Percentiles rank a stretch among this genome's conserved stretches.
These are phyloP conservation scores for Glaucopsyche alexis DNA, from an alignment of 2,888 invertebrate species.

Conservation along the genomic window DNA sequence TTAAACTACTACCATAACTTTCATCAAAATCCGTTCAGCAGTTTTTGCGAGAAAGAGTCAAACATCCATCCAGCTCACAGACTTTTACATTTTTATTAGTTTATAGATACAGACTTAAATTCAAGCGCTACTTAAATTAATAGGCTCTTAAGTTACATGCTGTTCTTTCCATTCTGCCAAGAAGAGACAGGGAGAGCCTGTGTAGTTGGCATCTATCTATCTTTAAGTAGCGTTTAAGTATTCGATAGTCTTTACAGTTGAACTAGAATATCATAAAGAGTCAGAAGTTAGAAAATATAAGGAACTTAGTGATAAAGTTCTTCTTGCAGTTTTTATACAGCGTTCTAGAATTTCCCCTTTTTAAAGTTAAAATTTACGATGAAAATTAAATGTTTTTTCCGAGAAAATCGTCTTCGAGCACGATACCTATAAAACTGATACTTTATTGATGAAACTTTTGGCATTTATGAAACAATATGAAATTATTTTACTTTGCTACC, in stretches of 20 bases:
- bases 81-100: no score
- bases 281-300: not conserved
- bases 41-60: no score
- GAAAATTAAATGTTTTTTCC: not conserved
- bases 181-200: no score
- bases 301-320: not conserved
- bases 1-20: no score
- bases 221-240: not conserved
- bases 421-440: not conserved
- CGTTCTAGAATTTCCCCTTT: not conserved
- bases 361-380: not conserved
- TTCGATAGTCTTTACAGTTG: not conserved
- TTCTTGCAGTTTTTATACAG: not conserved
- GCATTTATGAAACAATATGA: not conserved
- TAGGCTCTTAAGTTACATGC: no score
- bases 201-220: no score
- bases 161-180: no score
- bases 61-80: no score
- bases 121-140: no score
- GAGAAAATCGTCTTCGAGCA: not conserved
- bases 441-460: conserved; percentile 17
- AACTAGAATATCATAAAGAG: not conserved
- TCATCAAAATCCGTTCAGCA: no score
- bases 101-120: no score
- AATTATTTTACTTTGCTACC: not conserved